Percentiles rank a stretch among this genome's conserved stretches.
Conservation (phyloP, 2,113 vertebrate genomes). For the Chitala chitala region DNA sequence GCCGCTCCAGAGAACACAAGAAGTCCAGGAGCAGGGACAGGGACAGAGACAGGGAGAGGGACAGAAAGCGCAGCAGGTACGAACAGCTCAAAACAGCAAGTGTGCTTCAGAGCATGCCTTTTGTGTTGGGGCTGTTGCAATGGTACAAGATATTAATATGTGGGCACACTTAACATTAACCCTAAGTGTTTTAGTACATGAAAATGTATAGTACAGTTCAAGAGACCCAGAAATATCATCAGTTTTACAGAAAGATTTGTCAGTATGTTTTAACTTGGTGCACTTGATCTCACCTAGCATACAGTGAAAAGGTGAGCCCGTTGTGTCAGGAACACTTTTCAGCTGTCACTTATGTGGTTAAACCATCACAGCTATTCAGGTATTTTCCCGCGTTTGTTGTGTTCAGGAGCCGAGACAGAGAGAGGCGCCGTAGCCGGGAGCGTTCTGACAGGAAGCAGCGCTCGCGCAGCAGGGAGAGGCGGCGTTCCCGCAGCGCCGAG, state of each 20-base stretch:
- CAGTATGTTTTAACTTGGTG: too few relatives aligned
- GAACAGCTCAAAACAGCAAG: not conserved
- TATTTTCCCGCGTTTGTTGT: not conserved
- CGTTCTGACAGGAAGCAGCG: slow-evolving; percentile 78
- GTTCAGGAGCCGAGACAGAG: slow-evolving; percentile 75
- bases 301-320: too few relatives aligned
- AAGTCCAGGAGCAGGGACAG: slow-evolving; percentile 87
- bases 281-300: too few relatives aligned
- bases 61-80: slow-evolving; percentile 86
- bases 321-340: too few relatives aligned
- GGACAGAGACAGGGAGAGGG: slow-evolving; percentile 76
- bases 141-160: too few relatives aligned
- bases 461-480: slow-evolving; percentile 85
- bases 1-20: slow-evolving; percentile 86
- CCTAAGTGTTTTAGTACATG: too few relatives aligned
- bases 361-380: too few relatives aligned
- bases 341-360: too few relatives aligned
- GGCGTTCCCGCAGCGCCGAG: slow-evolving; percentile 84
- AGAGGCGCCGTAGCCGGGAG: slow-evolving; percentile 81
- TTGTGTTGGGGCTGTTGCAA: not conserved
- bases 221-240: too few relatives aligned
- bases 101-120: not conserved
- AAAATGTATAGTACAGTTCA: too few relatives aligned
- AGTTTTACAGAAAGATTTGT: too few relatives aligned
- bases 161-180: too few relatives aligned